phyloP scores from a whole-genome alignment of 2,797 vertebrate species.

The Sciaenops ocellatus region DNA sequence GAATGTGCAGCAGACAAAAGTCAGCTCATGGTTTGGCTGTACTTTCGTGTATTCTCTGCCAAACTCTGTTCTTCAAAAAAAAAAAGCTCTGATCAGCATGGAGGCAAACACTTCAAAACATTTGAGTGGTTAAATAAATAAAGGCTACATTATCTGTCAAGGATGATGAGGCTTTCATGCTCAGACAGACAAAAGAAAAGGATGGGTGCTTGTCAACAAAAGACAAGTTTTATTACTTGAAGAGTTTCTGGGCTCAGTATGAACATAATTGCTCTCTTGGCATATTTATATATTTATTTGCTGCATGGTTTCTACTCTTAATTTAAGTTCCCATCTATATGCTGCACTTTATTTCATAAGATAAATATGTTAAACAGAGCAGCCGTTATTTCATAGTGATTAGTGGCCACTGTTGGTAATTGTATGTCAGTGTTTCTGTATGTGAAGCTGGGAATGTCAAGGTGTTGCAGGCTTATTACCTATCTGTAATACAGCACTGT shows the following conservation, averaged over 20 bases:
- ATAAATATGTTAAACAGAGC: conserved; percentile 5
- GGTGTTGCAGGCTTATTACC: conserved; percentile 31
- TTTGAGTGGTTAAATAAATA: conserved; percentile 53
- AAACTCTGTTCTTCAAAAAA: conserved; percentile 59
- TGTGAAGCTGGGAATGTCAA: conserved; percentile 38
- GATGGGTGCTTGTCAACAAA: conserved; percentile 16
- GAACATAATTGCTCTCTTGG: conserved; percentile 27
- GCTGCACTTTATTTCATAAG: not conserved
- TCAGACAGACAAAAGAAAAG: conserved; percentile 14
- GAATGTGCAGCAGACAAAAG: conserved; percentile 62
- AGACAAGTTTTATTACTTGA: not conserved
- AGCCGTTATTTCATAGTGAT: not conserved
- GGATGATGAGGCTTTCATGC: conserved; percentile 32
- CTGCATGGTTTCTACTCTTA: conserved; percentile 6
- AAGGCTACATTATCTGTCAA: conserved; percentile 35
- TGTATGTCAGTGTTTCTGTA: conserved; percentile 17
- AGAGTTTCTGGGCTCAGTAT: conserved; percentile 1
- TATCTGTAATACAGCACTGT: conserved; percentile 53
- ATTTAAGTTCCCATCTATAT: not conserved
- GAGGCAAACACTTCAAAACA: conserved; percentile 44
- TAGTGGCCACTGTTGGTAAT: not conserved
- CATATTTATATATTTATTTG: conserved; percentile 29
- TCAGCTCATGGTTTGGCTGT: conserved; percentile 63
- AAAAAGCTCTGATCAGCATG: conserved; percentile 33
- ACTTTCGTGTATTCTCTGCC: conserved; percentile 33